A percentile compares a stretch with the other conserved stretches of the same genome.
Conservation (phyloP, 2,113 vertebrate species). For the Typhlomys cinereus region DNA sequence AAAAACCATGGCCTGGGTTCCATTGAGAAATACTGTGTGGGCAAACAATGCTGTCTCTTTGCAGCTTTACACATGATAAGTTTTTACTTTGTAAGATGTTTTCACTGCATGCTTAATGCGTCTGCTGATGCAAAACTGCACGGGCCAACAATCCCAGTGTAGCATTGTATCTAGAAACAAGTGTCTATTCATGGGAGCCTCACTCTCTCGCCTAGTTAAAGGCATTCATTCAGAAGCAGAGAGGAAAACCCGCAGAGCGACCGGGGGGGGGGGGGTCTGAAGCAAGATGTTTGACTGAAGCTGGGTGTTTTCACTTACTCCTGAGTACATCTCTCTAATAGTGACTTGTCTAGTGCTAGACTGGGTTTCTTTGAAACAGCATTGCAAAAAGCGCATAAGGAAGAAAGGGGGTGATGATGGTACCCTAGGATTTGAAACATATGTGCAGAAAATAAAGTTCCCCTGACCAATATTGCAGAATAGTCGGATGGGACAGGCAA, state of each 20-base stretch:
- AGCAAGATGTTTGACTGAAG: background rate
- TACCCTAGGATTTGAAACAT: background rate
- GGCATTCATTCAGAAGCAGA: constrained; percentile 23
- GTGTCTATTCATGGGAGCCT: constrained; percentile 68
- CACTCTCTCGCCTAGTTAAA: constrained; percentile 19
- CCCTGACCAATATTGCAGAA: background rate
- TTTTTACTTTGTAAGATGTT: constrained; percentile 77
- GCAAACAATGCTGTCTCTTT: constrained; percentile 78
- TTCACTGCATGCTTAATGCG: constrained; percentile 72
- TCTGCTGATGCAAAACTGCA: constrained; percentile 74
- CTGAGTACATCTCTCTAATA: background rate
- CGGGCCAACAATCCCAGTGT: constrained; percentile 46
- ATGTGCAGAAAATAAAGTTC: background rate
- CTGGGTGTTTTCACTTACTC: background rate
- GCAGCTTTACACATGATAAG: constrained; percentile 77
- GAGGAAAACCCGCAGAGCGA: background rate
- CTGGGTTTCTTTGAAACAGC: background rate
- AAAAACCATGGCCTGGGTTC: constrained; percentile 72
- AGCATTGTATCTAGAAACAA: constrained; percentile 69
- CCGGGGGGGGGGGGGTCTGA: background rate
- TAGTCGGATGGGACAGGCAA: background rate
- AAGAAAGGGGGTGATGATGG: background rate
- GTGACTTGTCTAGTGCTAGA: background rate
- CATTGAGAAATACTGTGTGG: constrained; percentile 72
- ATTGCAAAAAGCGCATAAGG: background rate